A percentile compares a stretch with the other conserved stretches of the same genome.
Evolutionary conservation across 2,888 invertebrate genomes (phyloP).

Genomic region (Hirtodrosophila cameraria): DNA sequence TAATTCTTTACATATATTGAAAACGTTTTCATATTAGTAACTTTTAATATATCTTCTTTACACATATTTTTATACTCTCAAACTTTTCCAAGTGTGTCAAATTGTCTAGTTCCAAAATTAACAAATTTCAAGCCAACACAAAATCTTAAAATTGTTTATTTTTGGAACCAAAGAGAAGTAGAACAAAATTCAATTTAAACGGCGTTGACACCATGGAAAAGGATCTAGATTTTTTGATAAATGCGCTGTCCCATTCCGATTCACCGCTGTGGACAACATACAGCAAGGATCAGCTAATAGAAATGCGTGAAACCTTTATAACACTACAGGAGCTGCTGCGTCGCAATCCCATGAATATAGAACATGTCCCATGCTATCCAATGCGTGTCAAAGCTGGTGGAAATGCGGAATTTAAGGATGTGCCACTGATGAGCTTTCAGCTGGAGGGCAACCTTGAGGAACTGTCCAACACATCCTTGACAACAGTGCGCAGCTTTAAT

Average conservation of each 20-base stretch:
- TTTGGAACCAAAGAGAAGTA: neutral
- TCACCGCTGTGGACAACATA: constrained; percentile 41
- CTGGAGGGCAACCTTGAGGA: neutral
- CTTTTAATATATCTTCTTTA: too few relatives aligned
- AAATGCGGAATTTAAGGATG: neutral
- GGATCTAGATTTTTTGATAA: constrained; percentile 61
- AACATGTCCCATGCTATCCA: neutral
- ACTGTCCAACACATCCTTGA: neutral
- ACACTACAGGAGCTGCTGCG: constrained; percentile 38
- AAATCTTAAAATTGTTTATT: constrained; percentile 1
- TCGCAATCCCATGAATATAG: neutral
- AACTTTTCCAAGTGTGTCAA: neutral
- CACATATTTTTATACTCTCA: too few relatives aligned
- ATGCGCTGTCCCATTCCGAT: constrained; percentile 45
- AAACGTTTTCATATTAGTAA: too few relatives aligned
- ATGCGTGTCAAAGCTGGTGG: constrained; percentile 54
- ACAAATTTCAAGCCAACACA: neutral
- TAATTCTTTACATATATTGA: too few relatives aligned
- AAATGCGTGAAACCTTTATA: constrained; percentile 60
- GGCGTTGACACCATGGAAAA: constrained; percentile 60
- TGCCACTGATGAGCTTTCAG: neutral
- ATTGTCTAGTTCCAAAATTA: neutral
- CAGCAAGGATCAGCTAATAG: constrained; percentile 40
- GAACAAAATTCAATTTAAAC: too few relatives aligned
- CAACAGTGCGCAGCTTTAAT: neutral